Evolutionary conservation across 2,888 invertebrate species (phyloP).

Genomic region (Junonia oenone): DNA sequence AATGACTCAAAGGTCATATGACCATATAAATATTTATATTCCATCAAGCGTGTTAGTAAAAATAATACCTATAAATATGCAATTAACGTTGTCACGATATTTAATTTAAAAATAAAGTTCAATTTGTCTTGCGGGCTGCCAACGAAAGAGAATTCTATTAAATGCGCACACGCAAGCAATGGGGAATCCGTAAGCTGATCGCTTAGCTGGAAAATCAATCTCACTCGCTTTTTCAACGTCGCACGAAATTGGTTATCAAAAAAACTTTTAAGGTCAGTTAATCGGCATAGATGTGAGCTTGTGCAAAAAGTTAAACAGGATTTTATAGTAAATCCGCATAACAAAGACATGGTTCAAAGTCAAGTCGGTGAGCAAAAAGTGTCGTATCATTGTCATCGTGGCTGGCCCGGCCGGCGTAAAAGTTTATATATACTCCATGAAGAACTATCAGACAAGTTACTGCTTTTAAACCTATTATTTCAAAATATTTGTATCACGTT

Average conservation of each 20-base stretch:
- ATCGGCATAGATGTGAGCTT: conserved; percentile 22
- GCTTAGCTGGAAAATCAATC: conserved; percentile 48
- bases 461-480: no score
- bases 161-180: conserved; percentile 24
- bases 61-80: conserved; percentile 17
- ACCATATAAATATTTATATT: conserved; percentile 16
- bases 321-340: conserved; percentile 52
- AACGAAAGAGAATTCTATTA: conserved; percentile 24
- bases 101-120: conserved; percentile 16
- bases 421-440: background rate
- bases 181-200: conserved; percentile 36
- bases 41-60: conserved; percentile 13
- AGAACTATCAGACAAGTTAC: no score
- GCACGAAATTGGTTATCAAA: conserved; percentile 32
- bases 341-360: conserved; percentile 52
- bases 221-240: conserved; percentile 38
- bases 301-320: conserved; percentile 55
- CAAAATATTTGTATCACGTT: no score
- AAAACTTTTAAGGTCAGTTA: conserved; percentile 36
- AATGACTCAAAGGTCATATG: conserved; percentile 17
- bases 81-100: conserved; percentile 13
- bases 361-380: conserved; percentile 34
- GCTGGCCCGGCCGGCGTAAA: conserved; percentile 3
- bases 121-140: background rate
- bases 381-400: conserved; percentile 20